phyloP scores from a whole-genome alignment of 2,113 vertebrate genomes.

The Tragelaphus buxtoni region DNA sequence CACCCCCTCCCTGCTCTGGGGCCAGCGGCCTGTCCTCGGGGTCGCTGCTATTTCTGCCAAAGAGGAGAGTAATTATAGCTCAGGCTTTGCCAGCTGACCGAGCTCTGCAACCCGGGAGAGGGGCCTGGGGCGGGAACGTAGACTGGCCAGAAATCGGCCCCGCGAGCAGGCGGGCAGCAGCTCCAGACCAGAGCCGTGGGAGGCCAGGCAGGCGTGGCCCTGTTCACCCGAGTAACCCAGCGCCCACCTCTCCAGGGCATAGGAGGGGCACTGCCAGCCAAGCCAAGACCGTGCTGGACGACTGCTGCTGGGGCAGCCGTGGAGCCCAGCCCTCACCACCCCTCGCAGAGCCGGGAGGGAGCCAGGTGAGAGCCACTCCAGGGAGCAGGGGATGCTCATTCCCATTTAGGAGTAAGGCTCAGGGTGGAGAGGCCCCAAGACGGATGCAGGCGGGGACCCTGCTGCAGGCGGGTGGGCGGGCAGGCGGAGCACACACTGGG shows the following conservation, averaged over 20 bases:
- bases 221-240: fast-evolving
- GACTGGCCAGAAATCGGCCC: not conserved
- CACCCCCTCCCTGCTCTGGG: not conserved
- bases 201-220: not conserved
- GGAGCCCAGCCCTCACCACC: fast-evolving
- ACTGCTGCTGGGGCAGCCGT: fast-evolving
- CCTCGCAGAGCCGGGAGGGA: not conserved
- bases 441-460: fast-evolving
- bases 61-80: slow-evolving; percentile 6
- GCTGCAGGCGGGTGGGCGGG: fast-evolving
- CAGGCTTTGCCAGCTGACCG: not conserved
- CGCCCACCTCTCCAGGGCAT: not conserved
- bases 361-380: not conserved
- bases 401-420: not conserved
- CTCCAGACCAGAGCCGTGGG: not conserved
- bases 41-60: slow-evolving; percentile 28
- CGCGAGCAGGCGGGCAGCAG: fast-evolving
- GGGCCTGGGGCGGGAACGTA: not conserved
- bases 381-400: fast-evolving
- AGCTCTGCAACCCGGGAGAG: not conserved
- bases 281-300: fast-evolving
- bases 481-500: too few relatives aligned
- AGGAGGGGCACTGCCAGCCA: fast-evolving
- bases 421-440: fast-evolving
- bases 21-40: not conserved